These are phyloP conservation scores for Oplegnathus fasciatus DNA, from an alignment of 2,113 vertebrate genomes.

Conservation along the genomic window DNA sequence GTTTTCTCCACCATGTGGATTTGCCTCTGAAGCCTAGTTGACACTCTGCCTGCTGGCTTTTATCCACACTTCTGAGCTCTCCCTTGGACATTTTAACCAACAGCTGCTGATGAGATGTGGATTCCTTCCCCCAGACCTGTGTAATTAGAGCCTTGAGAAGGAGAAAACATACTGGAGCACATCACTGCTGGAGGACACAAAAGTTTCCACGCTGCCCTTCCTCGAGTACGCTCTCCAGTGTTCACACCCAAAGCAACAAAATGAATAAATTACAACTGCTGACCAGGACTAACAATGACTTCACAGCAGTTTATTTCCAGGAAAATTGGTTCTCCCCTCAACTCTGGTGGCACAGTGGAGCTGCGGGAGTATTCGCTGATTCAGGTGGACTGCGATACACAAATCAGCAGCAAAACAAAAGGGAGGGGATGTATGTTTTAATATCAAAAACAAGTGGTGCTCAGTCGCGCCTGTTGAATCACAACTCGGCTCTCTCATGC, in stretches of 20 bases:
- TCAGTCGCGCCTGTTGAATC: slow-evolving; percentile 50
- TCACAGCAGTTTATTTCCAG: slow-evolving; percentile 25
- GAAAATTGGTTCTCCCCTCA: slow-evolving; percentile 27
- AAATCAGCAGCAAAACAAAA: slow-evolving; percentile 39
- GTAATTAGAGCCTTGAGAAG: slow-evolving; percentile 54
- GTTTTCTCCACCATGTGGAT: slow-evolving; percentile 22
- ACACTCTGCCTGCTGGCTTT: slow-evolving; percentile 44
- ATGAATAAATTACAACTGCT: slow-evolving; percentile 51
- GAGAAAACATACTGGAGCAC: slow-evolving; percentile 36
- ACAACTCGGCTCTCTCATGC: background rate
- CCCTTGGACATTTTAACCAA: slow-evolving; percentile 61
- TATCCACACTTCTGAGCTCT: slow-evolving; percentile 58
- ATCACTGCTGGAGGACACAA: slow-evolving; percentile 45
- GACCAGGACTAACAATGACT: slow-evolving; percentile 28
- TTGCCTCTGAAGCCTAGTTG: slow-evolving; percentile 23
- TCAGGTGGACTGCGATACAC: background rate
- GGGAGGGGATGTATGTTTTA: slow-evolving; percentile 22
- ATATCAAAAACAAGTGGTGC: slow-evolving; percentile 37
- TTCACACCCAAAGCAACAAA: slow-evolving; percentile 24
- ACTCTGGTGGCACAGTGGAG: slow-evolving; percentile 2
- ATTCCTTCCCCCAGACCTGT: slow-evolving; percentile 39
- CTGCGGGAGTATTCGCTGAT: slow-evolving; percentile 34
- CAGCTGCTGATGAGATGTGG: slow-evolving; percentile 55
- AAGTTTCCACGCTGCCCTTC: slow-evolving; percentile 38
- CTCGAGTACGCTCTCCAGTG: slow-evolving; percentile 1